phyloP scores from a whole-genome alignment of 2,888 invertebrate genomes.

The Pelosia muscerda region DNA sequence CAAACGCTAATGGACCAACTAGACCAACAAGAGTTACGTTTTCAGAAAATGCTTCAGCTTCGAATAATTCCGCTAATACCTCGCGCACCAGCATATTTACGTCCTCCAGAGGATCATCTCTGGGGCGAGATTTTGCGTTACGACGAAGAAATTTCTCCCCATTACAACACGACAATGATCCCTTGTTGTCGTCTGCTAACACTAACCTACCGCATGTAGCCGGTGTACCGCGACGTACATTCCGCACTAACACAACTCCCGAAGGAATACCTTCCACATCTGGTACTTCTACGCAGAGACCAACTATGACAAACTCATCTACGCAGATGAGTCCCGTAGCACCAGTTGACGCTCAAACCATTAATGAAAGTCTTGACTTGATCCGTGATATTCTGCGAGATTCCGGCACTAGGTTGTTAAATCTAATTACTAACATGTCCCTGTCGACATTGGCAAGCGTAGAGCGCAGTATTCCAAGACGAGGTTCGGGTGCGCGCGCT shows the following conservation, averaged over 20 bases:
- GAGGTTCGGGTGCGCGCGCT: constrained; percentile 55
- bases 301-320: constrained; percentile 67
- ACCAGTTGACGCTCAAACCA: constrained; percentile 76
- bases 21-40: constrained; percentile 58
- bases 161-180: constrained; percentile 43
- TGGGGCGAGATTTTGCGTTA: constrained; percentile 56
- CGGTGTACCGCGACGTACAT: constrained; percentile 35
- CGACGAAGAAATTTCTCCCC: constrained; percentile 62
- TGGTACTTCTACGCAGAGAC: constrained; percentile 53
- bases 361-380: constrained; percentile 80
- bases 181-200: constrained; percentile 32
- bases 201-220: constrained; percentile 15
- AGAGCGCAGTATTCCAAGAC: constrained; percentile 63
- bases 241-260: constrained; percentile 39
- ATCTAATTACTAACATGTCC: constrained; percentile 82
- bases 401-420: constrained; percentile 79
- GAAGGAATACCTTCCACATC: constrained; percentile 53
- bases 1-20: constrained; percentile 62
- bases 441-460: constrained; percentile 73
- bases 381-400: constrained; percentile 82
- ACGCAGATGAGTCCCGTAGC: constrained; percentile 70
- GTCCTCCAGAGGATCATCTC: constrained; percentile 62
- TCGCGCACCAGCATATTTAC: constrained; percentile 79
- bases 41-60: constrained; percentile 49
- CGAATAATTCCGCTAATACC: constrained; percentile 57